These are phyloP conservation scores for Potamarius usumacintae DNA, from an alignment of 2,113 vertebrate species.

Conservation along the genomic window DNA sequence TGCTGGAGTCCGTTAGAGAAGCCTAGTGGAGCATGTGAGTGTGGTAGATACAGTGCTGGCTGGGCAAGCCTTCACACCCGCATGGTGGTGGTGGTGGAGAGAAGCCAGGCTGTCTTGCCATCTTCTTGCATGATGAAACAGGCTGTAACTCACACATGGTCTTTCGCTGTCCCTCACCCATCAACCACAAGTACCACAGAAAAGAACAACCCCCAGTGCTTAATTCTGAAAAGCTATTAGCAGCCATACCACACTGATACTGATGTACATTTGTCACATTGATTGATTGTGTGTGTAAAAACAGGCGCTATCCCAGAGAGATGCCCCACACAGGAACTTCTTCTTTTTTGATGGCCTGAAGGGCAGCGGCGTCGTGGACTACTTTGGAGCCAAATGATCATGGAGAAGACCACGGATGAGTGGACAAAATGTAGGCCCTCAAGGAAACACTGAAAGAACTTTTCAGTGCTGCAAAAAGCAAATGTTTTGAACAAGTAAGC, in stretches of 20 bases:
- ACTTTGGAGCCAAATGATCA: conserved; percentile 77
- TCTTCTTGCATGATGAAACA: conserved; percentile 69
- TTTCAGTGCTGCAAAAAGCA: conserved; percentile 18
- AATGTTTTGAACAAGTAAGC: conserved; percentile 36
- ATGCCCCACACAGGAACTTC: conserved; percentile 89
- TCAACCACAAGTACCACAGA: conserved; percentile 31
- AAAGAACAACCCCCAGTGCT: background rate
- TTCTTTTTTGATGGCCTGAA: conserved; percentile 91
- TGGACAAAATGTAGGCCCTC: conserved; percentile 4
- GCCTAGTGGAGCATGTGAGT: conserved; percentile 32
- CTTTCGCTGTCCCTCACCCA: conserved; percentile 39
- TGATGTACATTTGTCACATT: conserved; percentile 24
- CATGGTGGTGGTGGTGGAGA: conserved; percentile 39
- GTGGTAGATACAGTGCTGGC: conserved; percentile 6
- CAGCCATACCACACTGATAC: background rate
- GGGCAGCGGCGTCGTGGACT: conserved; percentile 85
- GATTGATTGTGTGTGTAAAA: conserved; percentile 34
- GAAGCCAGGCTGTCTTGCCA: conserved; percentile 53
- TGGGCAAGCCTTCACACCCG: conserved; percentile 47
- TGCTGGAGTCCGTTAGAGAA: conserved; percentile 10
- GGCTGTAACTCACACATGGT: conserved; percentile 60
- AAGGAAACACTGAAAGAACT: conserved; percentile 20
- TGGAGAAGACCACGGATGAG: conserved; percentile 3
- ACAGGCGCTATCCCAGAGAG: conserved; percentile 89
- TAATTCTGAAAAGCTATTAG: background rate